Percentiles rank a stretch among this genome's conserved stretches.
phyloP scores from a whole-genome alignment of 2,797 vertebrate genomes.

The Chrysocyon brachyurus region DNA sequence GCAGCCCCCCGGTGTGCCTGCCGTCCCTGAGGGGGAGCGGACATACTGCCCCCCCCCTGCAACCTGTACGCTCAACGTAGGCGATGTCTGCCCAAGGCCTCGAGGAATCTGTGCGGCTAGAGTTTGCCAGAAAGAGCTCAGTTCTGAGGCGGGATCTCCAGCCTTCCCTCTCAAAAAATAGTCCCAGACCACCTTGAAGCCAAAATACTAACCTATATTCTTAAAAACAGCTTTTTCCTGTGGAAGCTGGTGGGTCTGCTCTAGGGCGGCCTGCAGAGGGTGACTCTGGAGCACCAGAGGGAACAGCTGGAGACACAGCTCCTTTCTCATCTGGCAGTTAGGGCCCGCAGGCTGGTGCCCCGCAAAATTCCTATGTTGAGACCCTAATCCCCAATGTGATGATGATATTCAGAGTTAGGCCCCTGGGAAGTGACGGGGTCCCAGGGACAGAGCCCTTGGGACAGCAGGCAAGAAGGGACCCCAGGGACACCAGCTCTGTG shows the following conservation, averaged over 20 bases:
- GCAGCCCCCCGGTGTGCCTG: not conserved
- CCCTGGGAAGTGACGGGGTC: not conserved
- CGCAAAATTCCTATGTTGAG: not conserved
- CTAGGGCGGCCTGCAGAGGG: not conserved
- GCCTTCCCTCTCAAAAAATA: not conserved
- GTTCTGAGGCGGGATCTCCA: not conserved
- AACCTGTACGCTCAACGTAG: not conserved
- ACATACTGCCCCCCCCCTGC: rapidly evolving
- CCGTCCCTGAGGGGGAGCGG: not conserved
- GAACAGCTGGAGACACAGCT: not conserved
- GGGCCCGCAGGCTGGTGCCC: not conserved
- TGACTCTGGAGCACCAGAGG: not conserved
- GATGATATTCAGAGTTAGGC: not conserved
- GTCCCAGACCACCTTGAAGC: not conserved
- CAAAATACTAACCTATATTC: not conserved
- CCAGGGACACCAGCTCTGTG: not conserved
- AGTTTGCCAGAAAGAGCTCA: not conserved
- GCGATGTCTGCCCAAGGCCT: not conserved
- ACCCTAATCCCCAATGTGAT: not conserved
- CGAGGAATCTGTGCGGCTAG: too few relatives aligned
- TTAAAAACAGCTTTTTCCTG: not conserved
- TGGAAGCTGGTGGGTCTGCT: not conserved
- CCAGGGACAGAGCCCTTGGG: not conserved
- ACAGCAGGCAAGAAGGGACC: not conserved
- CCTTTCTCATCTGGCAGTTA: not conserved